A percentile compares a stretch with the other conserved stretches of the same genome.
Evolutionary conservation across 2,113 vertebrate species (phyloP).

Genomic region (Athene noctua): DNA sequence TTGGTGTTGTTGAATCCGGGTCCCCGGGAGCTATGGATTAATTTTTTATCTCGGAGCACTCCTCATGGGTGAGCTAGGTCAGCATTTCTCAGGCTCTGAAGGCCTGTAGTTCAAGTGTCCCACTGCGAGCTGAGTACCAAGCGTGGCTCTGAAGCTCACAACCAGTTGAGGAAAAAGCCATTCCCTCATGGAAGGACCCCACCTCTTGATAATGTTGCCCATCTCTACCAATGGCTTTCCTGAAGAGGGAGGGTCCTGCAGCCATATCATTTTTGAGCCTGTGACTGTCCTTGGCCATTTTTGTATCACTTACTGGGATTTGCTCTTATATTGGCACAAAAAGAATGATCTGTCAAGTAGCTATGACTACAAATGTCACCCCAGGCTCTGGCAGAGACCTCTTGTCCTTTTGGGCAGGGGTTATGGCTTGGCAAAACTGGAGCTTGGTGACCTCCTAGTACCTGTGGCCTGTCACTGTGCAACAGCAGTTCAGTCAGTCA

Average conservation of each 20-base stretch:
- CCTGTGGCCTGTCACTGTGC: accelerated
- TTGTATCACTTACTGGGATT: not conserved
- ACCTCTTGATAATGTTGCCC: not conserved
- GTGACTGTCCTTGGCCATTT: not conserved
- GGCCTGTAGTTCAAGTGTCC: not conserved
- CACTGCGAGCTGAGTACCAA: not conserved
- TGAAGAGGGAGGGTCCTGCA: not conserved
- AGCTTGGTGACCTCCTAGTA: not conserved
- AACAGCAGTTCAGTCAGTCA: not conserved
- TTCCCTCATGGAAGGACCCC: not conserved
- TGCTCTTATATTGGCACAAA: not conserved
- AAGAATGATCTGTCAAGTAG: not conserved
- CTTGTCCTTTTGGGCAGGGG: not conserved
- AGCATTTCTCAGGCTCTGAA: not conserved
- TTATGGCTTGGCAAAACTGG: not conserved
- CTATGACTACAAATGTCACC: not conserved
- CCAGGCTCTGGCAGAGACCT: not conserved
- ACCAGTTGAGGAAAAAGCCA: not conserved
- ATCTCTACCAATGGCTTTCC: not conserved
- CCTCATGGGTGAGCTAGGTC: not conserved
- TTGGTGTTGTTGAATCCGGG: not conserved
- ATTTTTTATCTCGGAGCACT: not conserved
- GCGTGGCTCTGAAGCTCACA: not conserved
- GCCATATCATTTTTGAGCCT: not conserved
- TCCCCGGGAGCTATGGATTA: not conserved